Conservation (phyloP, 2,797 vertebrate species). For the Manis javanica region DNA sequence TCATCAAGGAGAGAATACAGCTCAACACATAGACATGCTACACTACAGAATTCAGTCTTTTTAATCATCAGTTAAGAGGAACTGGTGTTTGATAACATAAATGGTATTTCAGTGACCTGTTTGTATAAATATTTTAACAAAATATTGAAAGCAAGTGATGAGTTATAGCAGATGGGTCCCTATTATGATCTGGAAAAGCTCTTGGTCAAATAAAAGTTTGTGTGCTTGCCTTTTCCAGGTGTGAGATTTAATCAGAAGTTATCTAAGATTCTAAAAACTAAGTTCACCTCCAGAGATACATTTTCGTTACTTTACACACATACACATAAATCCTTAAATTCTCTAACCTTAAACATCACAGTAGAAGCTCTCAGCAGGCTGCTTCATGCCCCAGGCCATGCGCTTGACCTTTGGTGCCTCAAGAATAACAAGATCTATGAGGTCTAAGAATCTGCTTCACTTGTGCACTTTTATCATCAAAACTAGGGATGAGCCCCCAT, state of each 20-base stretch:
- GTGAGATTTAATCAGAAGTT: conserved; percentile 26
- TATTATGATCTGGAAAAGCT: not conserved
- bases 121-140: not conserved
- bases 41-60: not conserved
- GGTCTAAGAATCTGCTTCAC: conserved; percentile 15
- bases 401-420: conserved; percentile 5
- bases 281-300: not conserved
- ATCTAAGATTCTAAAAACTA: conserved; percentile 26
- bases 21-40: not conserved
- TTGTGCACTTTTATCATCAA: conserved; percentile 43
- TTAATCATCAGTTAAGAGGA: not conserved
- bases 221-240: not conserved
- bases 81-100: not conserved
- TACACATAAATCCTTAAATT: not conserved
- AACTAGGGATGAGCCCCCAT: conserved; percentile 31
- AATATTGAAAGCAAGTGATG: not conserved
- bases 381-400: not conserved
- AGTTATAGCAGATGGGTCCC: not conserved
- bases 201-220: not conserved
- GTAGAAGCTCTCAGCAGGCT: not conserved
- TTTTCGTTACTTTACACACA: not conserved
- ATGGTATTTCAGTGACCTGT: not conserved
- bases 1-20: not conserved
- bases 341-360: conserved; percentile 21
- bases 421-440: conserved; percentile 51